Conservation (phyloP, 2,797 vertebrate species). For the Anguilla pacifica region DNA sequence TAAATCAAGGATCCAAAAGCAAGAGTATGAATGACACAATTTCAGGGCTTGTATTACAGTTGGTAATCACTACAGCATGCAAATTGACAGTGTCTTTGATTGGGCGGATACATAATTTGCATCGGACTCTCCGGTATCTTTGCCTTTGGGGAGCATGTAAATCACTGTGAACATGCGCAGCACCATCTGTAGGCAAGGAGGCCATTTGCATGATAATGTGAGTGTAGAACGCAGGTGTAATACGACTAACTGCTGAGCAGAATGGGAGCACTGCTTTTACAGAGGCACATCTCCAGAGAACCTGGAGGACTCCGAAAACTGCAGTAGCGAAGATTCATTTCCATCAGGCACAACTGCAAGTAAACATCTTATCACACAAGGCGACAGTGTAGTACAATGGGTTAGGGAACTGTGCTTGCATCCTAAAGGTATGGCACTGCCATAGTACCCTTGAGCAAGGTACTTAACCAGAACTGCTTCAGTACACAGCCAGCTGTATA, state of each 20-base stretch:
- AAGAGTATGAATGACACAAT: background rate
- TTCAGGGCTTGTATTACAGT: background rate
- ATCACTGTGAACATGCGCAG: background rate
- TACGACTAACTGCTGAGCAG: background rate
- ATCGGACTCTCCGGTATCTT: background rate
- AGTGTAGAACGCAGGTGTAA: background rate
- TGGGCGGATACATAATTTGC: background rate
- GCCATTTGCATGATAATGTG: background rate
- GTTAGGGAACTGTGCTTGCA: too few relatives aligned
- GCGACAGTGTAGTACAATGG: too few relatives aligned
- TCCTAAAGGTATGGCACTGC: too few relatives aligned
- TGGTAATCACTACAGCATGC: background rate
- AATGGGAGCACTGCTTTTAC: background rate
- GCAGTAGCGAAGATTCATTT: too few relatives aligned
- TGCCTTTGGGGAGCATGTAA: background rate
- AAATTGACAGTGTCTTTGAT: background rate
- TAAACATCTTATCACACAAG: background rate
- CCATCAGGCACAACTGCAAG: background rate
- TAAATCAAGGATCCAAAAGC: background rate
- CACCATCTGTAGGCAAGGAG: background rate
- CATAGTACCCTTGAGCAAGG: too few relatives aligned
- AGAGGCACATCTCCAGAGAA: background rate
- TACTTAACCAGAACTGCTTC: too few relatives aligned
- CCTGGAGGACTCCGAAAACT: background rate
- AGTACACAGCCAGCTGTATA: too few relatives aligned